Base-by-base conservation (phyloP, 1,140 invertebrate species). In the Stegodyphus mimosarum region DNA sequence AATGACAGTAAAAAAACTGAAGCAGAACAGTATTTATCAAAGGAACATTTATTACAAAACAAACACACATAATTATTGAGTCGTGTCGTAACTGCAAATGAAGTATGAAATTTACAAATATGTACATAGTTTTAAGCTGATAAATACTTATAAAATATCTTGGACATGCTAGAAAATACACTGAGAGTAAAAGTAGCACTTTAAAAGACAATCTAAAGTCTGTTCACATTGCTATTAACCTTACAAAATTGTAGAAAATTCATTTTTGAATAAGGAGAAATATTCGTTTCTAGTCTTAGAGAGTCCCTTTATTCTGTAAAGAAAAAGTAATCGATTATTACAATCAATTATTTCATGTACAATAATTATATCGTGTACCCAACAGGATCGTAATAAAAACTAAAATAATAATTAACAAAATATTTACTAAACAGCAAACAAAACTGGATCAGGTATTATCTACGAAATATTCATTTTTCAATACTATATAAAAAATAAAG, bases 81-180 rank as follows among this genome's bases (percentile, higher is more conserved):
- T 74, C 33, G 72, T 74, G 55, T 50, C n/a, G 52, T 11, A 60
- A 74, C 72, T 74, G 72, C 72, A 53, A 74, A 55, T 18, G 52
- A 74, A 74, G 50, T 55, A 60, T 17, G 52, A 74, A 74, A 74
- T 74, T 74, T 74, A 74, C 72, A 74, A 74, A 74, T 74, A 74
- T 74, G 52, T 74, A 74, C 72, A 74, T 17, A 10, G 52, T 74
- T 52, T 55, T 50, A 74, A 74, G 72, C 52, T 60, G n/a, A 55
- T 55, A 74, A 74, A 55, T 74, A 50, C 72, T 52, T 74, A 74
- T 60, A 74, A 74, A 74, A 74, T 74, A 52, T 70, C 67, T 11
- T 48, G 13, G 67, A 33, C 48, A 70, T 70, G 33, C 67, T 70
- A 70, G 33, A 70, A 70, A 70, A 70, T 33, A 70, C 67, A 48